Base-by-base conservation (phyloP, 2,113 vertebrate species). In the Poeciliopsis turrubarensis region DNA sequence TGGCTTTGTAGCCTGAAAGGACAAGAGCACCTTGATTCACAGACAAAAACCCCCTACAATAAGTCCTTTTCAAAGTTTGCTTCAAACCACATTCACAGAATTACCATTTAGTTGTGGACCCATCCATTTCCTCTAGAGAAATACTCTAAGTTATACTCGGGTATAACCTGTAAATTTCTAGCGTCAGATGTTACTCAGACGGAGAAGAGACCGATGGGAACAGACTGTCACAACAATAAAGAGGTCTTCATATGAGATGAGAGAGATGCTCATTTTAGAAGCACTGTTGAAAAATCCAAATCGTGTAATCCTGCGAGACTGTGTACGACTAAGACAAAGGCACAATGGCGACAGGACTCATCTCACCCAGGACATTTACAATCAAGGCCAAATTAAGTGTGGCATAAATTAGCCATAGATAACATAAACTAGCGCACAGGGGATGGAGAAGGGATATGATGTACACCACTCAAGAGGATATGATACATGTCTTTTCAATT, bases 381-480 rank as follows among this genome's bases (percentile, higher is more conserved):
- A 93, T 88, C 83, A 89, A 89, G 83, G 89, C 90, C 85, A 92
- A 92, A 94, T 94, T 91, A 92, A 91, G 88, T 91, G 93, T 92
- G 90, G 92, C 93, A 93, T 92, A 93, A 94, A 94, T 94, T 94
- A 94, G 90, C 85, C 81, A 78, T 86, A 85, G 88, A 94, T 94
- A 93, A 92, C 85, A 82, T 82, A 92, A 91, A 91, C 89, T 88
- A 77, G 82, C 79, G 80, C 92, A 88, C 81, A 78, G 91, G 91
- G 92, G 90, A 89, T 78, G 80, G 86, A 91, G 87, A 82, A 86
- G 84, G 88, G 89, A 91, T 89, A 72, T 89, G 92, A 92, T 92
- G 89, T 89, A 92, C 86, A 89, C 90, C 88, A 88, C 93, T 92
- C 92, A 64, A 91, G 92, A 93, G 92, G 85, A 89, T 88, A 90